phyloP scores from a whole-genome alignment of 1,140 invertebrate genomes.

The Danaus plexippus region DNA sequence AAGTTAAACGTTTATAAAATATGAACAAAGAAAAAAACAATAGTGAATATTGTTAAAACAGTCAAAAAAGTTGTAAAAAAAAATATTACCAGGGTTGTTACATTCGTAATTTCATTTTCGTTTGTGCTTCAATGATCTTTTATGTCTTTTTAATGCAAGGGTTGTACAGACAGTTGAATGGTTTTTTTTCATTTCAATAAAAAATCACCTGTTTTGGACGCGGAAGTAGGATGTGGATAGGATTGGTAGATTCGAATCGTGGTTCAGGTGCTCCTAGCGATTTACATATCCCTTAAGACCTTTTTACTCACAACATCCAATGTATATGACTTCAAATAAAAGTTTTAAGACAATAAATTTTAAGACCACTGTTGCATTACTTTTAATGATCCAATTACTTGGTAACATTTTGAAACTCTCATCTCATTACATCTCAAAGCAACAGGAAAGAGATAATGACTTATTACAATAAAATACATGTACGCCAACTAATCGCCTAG shows the following conservation, averaged over 20 bases:
- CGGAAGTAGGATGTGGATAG: conserved; percentile 55
- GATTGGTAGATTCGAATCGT: conserved; percentile 31
- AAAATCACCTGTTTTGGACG: conserved; percentile 47
- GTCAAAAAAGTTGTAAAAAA: too few relatives aligned
- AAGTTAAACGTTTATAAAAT: too few relatives aligned
- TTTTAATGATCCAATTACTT: too few relatives aligned
- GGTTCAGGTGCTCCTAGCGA: conserved; percentile 24
- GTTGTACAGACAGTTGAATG: conserved; percentile 45
- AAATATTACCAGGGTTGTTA: conserved; percentile 1
- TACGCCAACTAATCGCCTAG: conserved; percentile 7
- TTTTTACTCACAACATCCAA: too few relatives aligned
- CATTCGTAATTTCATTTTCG: conserved; percentile 27
- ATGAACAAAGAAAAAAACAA: too few relatives aligned
- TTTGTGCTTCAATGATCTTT: conserved; percentile 27
- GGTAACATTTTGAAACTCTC: too few relatives aligned
- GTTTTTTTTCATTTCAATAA: conserved; percentile 36
- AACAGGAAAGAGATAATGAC: conserved; percentile 7
- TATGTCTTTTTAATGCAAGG: conserved; percentile 26
- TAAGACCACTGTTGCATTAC: too few relatives aligned
- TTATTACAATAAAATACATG: conserved; percentile 4
- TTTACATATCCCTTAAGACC: too few relatives aligned
- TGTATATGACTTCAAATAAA: too few relatives aligned
- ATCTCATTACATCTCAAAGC: not conserved
- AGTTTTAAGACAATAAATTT: too few relatives aligned
- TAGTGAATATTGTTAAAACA: too few relatives aligned